Evolutionary conservation across 2,113 vertebrate species (phyloP).

Genomic region (Empidonax alnorum): DNA sequence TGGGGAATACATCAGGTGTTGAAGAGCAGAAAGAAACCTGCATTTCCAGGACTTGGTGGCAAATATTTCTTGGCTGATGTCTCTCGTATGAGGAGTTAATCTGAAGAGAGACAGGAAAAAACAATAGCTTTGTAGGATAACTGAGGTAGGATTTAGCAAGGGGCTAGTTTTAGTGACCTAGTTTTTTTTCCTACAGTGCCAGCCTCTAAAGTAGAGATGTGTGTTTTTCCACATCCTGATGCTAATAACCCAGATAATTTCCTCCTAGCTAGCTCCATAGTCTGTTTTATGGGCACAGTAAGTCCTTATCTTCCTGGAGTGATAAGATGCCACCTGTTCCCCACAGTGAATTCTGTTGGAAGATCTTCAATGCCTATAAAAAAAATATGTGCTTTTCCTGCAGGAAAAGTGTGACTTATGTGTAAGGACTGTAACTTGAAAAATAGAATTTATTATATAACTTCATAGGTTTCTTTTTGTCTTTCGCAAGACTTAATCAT

Average conservation of each 20-base stretch:
- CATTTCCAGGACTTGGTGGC: not conserved
- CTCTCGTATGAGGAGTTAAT: not conserved
- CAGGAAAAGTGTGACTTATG: not conserved
- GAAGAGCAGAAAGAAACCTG: not conserved
- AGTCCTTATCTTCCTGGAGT: not conserved
- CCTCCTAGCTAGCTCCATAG: not conserved
- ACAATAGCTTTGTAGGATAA: not conserved
- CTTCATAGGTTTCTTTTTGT: not conserved
- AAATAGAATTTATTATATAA: not conserved
- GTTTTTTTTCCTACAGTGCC: not conserved
- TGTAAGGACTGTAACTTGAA: not conserved
- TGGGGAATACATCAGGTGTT: not conserved
- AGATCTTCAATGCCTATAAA: not conserved
- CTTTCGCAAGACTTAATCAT: not conserved
- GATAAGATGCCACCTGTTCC: not conserved
- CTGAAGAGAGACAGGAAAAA: not conserved
- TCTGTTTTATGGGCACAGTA: not conserved
- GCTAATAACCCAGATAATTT: conserved; percentile 38
- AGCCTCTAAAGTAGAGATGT: not conserved
- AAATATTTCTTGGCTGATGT: not conserved
- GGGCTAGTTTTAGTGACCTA: not conserved
- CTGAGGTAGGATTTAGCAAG: not conserved
- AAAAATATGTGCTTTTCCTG: not conserved
- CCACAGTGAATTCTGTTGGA: not conserved
- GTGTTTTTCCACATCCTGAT: conserved; percentile 33